Percentiles rank a stretch among this genome's conserved stretches.
Conservation (phyloP, 2,797 vertebrate species). For the Sibirionetta formosa region DNA sequence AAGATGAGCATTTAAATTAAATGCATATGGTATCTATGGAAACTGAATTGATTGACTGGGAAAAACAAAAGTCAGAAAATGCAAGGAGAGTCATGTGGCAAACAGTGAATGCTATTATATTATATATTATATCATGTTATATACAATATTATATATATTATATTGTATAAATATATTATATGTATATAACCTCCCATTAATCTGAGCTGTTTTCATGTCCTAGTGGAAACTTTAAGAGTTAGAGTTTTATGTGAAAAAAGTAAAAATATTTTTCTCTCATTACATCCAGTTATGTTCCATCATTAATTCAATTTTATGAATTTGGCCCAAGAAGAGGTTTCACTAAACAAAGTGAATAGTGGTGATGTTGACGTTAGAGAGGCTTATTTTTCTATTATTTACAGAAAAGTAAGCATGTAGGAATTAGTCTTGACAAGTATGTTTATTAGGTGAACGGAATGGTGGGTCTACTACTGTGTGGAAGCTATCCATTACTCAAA, state of each 20-base stretch:
- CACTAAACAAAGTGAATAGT: background rate
- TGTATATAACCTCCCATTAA: fast-evolving
- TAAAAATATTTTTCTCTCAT: background rate
- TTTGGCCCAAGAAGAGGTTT: background rate
- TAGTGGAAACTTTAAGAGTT: background rate
- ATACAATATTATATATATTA: no score
- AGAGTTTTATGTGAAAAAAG: background rate
- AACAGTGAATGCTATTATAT: background rate
- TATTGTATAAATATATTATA: no score
- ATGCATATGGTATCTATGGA: background rate
- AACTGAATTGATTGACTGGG: background rate
- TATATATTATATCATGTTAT: no score
- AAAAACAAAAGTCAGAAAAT: background rate
- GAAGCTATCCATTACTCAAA: background rate
- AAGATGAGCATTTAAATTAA: background rate
- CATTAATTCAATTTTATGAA: background rate
- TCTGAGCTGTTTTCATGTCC: background rate
- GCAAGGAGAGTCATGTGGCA: background rate
- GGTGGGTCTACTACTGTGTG: fast-evolving
- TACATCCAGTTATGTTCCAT: background rate
- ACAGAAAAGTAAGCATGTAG: background rate
- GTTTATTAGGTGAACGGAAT: background rate
- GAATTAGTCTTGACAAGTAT: background rate
- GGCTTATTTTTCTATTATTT: background rate
- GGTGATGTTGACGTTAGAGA: background rate